Evolutionary conservation across 2,113 vertebrate genomes (phyloP), one percentile per base, ranked within the genome.

Genomic region (Gnathonemus echidnorhynchus): DNA sequence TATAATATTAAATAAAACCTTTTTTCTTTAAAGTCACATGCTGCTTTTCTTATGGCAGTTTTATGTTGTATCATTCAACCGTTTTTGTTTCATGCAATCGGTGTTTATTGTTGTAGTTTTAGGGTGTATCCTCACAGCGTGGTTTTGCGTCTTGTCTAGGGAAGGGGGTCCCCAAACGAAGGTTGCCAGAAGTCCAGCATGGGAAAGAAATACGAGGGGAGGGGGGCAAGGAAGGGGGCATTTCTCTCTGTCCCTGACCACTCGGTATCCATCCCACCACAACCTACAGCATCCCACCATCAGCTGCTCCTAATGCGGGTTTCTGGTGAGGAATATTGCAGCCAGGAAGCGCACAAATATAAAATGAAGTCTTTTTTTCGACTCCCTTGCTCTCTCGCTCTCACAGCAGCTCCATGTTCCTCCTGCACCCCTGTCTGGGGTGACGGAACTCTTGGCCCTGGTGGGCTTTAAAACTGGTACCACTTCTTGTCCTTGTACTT

Each of bases 401-500:
- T 42, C 74, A 6, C 19, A 19, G 52, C 46, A 86, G 89, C 50
- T 58, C 80, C 77, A 24, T 2, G 21, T 46, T 94, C 94, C 92
- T 92, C 92, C 94, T 93, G 91, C 92, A 91, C 92, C 92, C 89
- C 92, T 92, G 62, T 70, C 92, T 93, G 93, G 92, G 92, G 93
- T 94, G 90, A 93, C 90, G 92, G 88, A 92, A 92, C 90, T 91
- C 87, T 88, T 89, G 48, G 86, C 93, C 91, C 91, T 42, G 92
- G 94, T 88, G n/a, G 87, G 19, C 52, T 27, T 97, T 97, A 99
- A 93, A 99, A 98, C 94, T 99, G 98, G 95, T 99, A 99, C 98
- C 98, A 99, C 95, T 99, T 99, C 96, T 99, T 99, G 95, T 99
- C 98, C 94, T 98, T 99, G 93, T 97, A 98, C 95, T 99, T 99